A percentile compares a stretch with the other conserved stretches of the same genome.
Evolutionary conservation across 2,888 invertebrate species (phyloP).

Genomic region (Oligia strigilis): DNA sequence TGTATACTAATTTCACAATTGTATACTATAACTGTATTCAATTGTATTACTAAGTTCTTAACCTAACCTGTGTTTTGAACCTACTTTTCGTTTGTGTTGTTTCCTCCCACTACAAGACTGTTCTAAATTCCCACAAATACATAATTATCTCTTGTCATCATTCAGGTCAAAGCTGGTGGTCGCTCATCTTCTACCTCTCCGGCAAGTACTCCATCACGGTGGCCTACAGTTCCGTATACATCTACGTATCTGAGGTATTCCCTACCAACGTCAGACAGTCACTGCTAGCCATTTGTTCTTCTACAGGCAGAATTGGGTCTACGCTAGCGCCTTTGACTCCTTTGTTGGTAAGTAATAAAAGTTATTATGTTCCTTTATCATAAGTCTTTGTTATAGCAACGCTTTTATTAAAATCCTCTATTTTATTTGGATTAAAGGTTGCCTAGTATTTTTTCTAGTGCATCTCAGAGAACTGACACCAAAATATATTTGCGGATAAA

Average conservation of each 20-base stretch:
- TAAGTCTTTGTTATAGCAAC: too few species aligned
- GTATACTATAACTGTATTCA: not conserved
- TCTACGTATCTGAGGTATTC: conserved; percentile 93
- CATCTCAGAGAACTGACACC: too few species aligned
- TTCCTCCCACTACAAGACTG: not conserved
- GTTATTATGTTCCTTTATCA: too few species aligned
- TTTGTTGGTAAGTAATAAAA: conserved; percentile 87
- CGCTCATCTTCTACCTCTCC: conserved; percentile 89
- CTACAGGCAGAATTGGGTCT: conserved; percentile 92
- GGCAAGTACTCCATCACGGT: conserved; percentile 93
- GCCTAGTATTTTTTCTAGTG: too few species aligned
- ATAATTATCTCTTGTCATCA: not conserved
- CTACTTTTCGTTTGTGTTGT: not conserved
- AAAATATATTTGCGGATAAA: too few species aligned
- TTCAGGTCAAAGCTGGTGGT: conserved; percentile 83
- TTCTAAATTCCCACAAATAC: not conserved
- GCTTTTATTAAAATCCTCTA: too few species aligned
- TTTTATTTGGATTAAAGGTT: too few species aligned
- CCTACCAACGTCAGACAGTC: conserved; percentile 92
- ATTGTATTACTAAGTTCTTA: too few species aligned
- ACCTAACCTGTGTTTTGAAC: not conserved
- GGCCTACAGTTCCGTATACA: conserved; percentile 92
- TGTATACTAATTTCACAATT: not conserved
- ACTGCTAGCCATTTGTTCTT: conserved; percentile 91
- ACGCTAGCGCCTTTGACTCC: conserved; percentile 92